phyloP scores from a whole-genome alignment of 2,797 vertebrate species.

The Propithecus perrieri region DNA sequence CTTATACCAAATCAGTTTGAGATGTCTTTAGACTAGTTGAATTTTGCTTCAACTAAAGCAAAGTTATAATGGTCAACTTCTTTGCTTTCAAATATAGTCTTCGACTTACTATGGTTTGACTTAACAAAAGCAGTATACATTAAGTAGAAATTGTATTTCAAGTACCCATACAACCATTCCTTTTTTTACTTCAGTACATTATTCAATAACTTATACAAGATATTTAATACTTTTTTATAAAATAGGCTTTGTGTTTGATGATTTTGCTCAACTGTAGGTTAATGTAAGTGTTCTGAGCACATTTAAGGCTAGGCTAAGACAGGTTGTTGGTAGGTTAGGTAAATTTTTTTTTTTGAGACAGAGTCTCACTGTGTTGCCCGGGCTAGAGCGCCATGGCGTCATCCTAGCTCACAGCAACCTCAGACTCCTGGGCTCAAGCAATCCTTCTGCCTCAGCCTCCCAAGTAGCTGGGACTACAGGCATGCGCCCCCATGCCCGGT shows the following conservation, averaged over 20 bases:
- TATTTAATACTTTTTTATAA: neutral
- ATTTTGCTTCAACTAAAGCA: slow-evolving; percentile 15
- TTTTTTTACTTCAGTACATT: neutral
- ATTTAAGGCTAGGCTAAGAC: neutral
- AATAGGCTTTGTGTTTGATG: neutral
- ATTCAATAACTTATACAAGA: neutral
- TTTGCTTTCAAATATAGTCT: slow-evolving; percentile 2
- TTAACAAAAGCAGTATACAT: neutral
- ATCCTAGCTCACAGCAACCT: too few species aligned
- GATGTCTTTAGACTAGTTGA: slow-evolving; percentile 7
- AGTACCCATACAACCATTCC: neutral
- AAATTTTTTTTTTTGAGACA: too few species aligned
- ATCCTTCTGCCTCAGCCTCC: too few species aligned
- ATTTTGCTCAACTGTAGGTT: neutral
- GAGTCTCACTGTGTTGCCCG: too few species aligned
- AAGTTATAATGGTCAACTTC: neutral
- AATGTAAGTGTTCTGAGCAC: neutral
- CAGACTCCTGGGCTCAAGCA: too few species aligned
- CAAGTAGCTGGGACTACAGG: too few species aligned
- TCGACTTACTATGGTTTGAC: neutral
- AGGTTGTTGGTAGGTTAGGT: neutral
- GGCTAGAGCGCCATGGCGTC: too few species aligned
- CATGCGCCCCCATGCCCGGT: too few species aligned
- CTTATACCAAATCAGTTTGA: neutral
- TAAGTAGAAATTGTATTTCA: neutral